Percentiles rank a stretch among this genome's conserved stretches.
phyloP scores from a whole-genome alignment of 2,113 vertebrate genomes.

The Salvelinus namaycush region DNA sequence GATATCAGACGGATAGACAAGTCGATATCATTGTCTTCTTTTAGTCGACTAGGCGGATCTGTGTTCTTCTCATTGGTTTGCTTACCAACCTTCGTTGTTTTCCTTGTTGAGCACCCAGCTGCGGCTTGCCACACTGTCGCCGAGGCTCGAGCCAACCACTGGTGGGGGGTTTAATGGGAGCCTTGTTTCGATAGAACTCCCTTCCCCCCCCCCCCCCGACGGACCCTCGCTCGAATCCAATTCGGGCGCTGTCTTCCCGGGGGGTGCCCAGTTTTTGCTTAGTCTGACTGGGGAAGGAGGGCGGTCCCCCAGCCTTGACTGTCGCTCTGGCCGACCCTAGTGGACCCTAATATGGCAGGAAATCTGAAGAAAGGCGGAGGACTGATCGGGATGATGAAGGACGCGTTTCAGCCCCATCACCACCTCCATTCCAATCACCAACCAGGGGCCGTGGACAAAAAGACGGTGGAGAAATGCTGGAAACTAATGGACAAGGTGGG shows the following conservation, averaged over 20 bases:
- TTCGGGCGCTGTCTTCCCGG: slow-evolving; percentile 75
- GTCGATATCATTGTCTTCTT: slow-evolving; percentile 44
- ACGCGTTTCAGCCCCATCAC: slow-evolving; percentile 96
- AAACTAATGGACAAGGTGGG: slow-evolving; percentile 97
- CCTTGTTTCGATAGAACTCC: slow-evolving; percentile 57
- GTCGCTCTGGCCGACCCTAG: slow-evolving; percentile 57
- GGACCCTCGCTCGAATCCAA: slow-evolving; percentile 75
- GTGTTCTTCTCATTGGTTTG: slow-evolving; percentile 21
- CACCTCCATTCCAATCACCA: slow-evolving; percentile 90
- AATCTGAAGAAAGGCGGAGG: slow-evolving; percentile 89
- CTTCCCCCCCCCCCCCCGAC: slow-evolving; percentile 56
- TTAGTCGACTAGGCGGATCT: not conserved
- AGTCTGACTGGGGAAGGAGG: slow-evolving; percentile 46
- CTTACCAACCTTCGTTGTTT: slow-evolving; percentile 61
- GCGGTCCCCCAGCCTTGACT: slow-evolving; percentile 33
- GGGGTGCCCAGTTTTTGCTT: slow-evolving; percentile 50
- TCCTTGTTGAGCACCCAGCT: slow-evolving; percentile 51
- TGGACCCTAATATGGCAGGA: slow-evolving; percentile 78
- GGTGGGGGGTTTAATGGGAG: slow-evolving; percentile 60
- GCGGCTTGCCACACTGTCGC: slow-evolving; percentile 23
- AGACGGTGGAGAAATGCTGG: slow-evolving; percentile 98
- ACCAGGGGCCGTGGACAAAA: slow-evolving; percentile 92
- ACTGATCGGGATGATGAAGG: slow-evolving; percentile 96
- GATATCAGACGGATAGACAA: slow-evolving; percentile 23
- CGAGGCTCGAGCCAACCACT: slow-evolving; percentile 15